phyloP scores from a whole-genome alignment of 2,113 vertebrate genomes.

The Gadus chalcogrammus region DNA sequence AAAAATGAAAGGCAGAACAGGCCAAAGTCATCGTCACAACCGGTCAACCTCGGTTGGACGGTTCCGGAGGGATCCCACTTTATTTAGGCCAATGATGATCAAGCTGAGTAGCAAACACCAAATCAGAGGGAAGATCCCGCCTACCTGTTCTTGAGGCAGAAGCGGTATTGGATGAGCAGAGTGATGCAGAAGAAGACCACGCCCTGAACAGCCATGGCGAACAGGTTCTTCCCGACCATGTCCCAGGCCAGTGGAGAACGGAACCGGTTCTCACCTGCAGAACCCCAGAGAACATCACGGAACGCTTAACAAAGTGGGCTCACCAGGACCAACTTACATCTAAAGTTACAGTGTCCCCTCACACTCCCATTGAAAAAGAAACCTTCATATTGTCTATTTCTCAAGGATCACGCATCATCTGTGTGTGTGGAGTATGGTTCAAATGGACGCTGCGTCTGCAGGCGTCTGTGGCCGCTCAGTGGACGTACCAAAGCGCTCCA shows the following conservation, averaged over 20 bases:
- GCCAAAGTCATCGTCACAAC: too few species aligned
- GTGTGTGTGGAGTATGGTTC: neutral
- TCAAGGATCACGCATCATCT: too few species aligned
- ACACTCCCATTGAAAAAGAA: neutral
- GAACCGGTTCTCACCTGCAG: constrained; percentile 90
- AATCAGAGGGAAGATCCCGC: neutral
- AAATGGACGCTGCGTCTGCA: neutral
- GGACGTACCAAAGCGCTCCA: constrained; percentile 91
- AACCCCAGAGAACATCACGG: constrained; percentile 11
- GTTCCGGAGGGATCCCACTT: too few species aligned
- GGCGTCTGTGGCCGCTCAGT: too few species aligned
- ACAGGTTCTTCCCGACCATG: constrained; percentile 94
- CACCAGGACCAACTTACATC: too few species aligned
- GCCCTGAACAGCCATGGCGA: constrained; percentile 95
- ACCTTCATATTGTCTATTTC: neutral
- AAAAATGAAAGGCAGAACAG: too few species aligned
- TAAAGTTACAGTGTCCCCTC: neutral
- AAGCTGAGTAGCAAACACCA: too few species aligned
- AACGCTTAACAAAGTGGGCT: neutral
- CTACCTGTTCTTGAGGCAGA: constrained; percentile 93
- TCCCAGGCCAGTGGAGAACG: constrained; percentile 96
- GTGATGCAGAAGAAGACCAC: constrained; percentile 92
- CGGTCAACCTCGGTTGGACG: too few species aligned
- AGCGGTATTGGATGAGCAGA: constrained; percentile 93
- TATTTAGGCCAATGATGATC: too few species aligned